Conservation (phyloP, 2,888 invertebrate genomes). For the Andrena bucephala region DNA sequence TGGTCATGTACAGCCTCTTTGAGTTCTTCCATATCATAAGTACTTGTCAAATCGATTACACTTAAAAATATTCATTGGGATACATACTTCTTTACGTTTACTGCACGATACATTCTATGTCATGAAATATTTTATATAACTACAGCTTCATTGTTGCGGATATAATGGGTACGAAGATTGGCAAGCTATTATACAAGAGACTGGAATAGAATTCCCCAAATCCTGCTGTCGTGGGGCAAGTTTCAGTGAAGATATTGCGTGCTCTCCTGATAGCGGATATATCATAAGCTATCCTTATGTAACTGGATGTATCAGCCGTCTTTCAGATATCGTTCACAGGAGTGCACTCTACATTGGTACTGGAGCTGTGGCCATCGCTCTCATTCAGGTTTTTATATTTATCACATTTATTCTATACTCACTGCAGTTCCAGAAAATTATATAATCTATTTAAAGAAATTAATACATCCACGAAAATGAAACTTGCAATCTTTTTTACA, state of each 20-base stretch:
- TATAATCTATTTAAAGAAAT: neutral
- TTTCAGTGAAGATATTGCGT: neutral
- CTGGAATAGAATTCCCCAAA: constrained; percentile 84
- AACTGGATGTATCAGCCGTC: constrained; percentile 88
- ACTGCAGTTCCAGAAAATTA: neutral
- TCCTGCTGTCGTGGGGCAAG: constrained; percentile 87
- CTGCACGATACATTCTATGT: neutral
- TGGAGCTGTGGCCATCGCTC: constrained; percentile 92
- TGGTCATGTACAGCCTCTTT: too few relatives aligned
- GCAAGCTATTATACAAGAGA: constrained; percentile 87
- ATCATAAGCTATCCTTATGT: constrained; percentile 63
- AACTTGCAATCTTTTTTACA: too few relatives aligned
- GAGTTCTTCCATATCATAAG: neutral
- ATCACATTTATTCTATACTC: neutral
- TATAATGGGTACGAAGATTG: constrained; percentile 81
- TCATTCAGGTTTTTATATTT: constrained; percentile 89
- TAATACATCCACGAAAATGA: neutral
- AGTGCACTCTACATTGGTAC: constrained; percentile 91
- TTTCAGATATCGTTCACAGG: constrained; percentile 88
- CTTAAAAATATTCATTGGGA: too few relatives aligned
- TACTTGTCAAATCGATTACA: neutral
- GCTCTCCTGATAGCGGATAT: constrained; percentile 69
- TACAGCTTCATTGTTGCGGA: constrained; percentile 85
- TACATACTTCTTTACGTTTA: too few relatives aligned
- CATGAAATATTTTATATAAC: constrained; percentile 9